Percentiles rank a stretch among this genome's conserved stretches.
phyloP scores from a whole-genome alignment of 2,113 vertebrate genomes.

The Xerus inauris region DNA sequence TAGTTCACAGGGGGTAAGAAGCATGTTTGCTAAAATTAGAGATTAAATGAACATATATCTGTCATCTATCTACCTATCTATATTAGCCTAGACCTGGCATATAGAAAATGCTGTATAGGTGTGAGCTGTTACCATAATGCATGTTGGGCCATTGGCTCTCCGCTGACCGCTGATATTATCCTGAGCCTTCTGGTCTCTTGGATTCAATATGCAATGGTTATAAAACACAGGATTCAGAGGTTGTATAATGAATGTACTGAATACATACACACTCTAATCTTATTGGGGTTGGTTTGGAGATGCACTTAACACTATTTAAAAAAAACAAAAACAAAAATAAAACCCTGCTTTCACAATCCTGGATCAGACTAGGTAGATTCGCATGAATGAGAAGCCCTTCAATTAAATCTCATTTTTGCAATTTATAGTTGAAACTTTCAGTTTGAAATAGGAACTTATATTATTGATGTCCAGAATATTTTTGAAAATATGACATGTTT shows the following conservation, averaged over 20 bases:
- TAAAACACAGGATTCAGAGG: background rate
- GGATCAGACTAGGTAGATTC: background rate
- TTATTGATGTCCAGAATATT: conserved; percentile 22
- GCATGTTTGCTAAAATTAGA: background rate
- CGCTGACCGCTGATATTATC: background rate
- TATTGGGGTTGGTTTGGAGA: background rate
- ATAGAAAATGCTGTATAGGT: background rate
- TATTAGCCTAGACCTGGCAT: background rate
- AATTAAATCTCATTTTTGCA: background rate
- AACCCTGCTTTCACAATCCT: background rate
- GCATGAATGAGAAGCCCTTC: background rate
- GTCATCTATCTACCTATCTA: background rate
- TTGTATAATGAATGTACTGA: background rate
- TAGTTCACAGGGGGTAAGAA: background rate
- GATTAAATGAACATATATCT: background rate
- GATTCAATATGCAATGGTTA: background rate
- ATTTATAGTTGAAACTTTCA: background rate
- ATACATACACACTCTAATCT: background rate
- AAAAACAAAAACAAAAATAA: background rate
- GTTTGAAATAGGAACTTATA: conserved; percentile 12
- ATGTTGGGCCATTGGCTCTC: background rate
- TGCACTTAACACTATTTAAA: background rate
- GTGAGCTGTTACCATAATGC: background rate
- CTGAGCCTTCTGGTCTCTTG: background rate
- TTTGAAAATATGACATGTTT: background rate